Conservation (phyloP, 2,888 invertebrate species). For the Calameuta pallipes region DNA sequence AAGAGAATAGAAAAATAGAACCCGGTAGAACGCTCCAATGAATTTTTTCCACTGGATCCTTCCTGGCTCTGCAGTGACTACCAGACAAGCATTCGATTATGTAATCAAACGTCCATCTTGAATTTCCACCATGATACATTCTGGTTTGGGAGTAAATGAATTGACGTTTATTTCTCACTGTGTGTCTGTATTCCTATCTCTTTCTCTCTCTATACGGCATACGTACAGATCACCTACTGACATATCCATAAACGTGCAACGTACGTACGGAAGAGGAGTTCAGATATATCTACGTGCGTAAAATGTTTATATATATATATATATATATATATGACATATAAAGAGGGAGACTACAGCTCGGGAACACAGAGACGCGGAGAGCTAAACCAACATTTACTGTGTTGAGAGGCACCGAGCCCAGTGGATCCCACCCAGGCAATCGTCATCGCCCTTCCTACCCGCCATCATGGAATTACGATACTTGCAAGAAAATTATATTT, state of each 20-base stretch:
- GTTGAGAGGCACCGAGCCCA: constrained; percentile 15
- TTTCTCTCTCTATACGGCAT: neutral
- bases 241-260: too few species aligned
- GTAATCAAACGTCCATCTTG: neutral
- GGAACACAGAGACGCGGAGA: constrained; percentile 17
- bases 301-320: neutral
- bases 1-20: too few species aligned
- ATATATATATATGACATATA: neutral
- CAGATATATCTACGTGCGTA: too few species aligned
- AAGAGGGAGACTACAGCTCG: constrained; percentile 10
- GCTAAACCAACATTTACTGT: constrained; percentile 23
- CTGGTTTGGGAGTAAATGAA: neutral
- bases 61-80: too few species aligned
- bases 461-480: constrained; percentile 12
- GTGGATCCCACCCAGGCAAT: neutral
- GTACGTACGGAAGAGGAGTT: too few species aligned
- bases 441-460: neutral
- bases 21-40: too few species aligned
- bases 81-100: neutral
- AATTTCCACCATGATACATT: constrained; percentile 2
- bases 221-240: neutral
- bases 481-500: constrained; percentile 16
- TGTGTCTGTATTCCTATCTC: neutral
- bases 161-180: neutral
- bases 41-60: too few species aligned